phyloP scores from a whole-genome alignment of 1,140 invertebrate genomes.

The Heliconius hermathena region DNA sequence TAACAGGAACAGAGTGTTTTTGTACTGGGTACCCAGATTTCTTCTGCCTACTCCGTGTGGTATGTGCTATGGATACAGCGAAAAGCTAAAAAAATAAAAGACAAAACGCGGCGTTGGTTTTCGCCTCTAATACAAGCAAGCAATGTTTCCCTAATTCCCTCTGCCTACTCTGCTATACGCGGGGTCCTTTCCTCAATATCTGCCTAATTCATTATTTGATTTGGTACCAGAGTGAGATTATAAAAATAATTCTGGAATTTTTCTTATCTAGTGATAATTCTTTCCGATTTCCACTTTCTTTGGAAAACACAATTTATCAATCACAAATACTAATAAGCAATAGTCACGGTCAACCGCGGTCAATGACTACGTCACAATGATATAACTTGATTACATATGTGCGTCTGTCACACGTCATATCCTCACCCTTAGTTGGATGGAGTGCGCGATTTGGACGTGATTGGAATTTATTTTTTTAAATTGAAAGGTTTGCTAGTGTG shows the following conservation, averaged over 20 bases:
- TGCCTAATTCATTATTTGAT: too few species aligned
- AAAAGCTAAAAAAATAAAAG: background rate
- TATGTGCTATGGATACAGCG: background rate
- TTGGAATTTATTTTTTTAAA: background rate
- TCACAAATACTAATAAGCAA: background rate
- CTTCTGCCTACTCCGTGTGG: background rate
- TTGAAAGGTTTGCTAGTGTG: too few species aligned
- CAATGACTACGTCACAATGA: background rate
- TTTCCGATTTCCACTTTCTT: too few species aligned
- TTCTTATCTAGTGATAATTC: background rate
- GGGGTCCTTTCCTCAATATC: too few species aligned
- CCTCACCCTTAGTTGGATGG: background rate
- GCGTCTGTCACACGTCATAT: background rate
- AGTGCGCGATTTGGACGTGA: conserved; percentile 7
- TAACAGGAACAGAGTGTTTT: background rate
- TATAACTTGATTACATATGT: background rate
- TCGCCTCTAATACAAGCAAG: too few species aligned
- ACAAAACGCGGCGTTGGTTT: too few species aligned
- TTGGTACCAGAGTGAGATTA: too few species aligned
- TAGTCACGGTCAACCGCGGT: background rate
- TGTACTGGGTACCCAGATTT: background rate
- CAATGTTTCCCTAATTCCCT: too few species aligned
- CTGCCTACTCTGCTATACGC: too few species aligned
- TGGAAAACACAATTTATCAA: background rate
- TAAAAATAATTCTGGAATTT: too few species aligned